phyloP scores from a whole-genome alignment of 2,888 invertebrate genomes.

The Arrhopalites spinosus region DNA sequence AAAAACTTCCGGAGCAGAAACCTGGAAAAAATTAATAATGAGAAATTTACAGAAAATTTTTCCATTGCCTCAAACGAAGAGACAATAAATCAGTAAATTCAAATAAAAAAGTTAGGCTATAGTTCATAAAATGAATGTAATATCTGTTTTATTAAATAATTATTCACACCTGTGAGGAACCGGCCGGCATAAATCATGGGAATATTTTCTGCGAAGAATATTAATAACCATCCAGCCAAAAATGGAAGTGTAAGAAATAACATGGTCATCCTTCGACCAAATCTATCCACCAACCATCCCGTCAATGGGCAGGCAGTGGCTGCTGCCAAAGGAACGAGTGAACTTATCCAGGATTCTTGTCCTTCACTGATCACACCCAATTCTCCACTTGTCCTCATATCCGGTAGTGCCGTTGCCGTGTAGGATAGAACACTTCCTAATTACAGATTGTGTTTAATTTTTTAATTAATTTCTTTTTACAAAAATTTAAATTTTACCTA shows the following conservation, averaged over 20 bases:
- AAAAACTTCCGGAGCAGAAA: slow-evolving; percentile 78
- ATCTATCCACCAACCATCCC: slow-evolving; percentile 48
- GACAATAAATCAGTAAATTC: too few relatives aligned
- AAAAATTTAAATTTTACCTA: neutral
- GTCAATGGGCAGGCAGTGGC: slow-evolving; percentile 52
- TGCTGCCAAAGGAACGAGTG: slow-evolving; percentile 53
- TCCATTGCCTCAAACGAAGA: neutral
- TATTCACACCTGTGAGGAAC: slow-evolving; percentile 49
- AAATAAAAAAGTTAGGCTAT: too few relatives aligned
- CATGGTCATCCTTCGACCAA: slow-evolving; percentile 50
- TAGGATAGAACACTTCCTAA: slow-evolving; percentile 23
- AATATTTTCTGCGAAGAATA: slow-evolving; percentile 56
- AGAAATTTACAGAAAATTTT: neutral
- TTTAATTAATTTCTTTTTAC: too few relatives aligned
- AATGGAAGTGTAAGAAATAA: slow-evolving; percentile 26
- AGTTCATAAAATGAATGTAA: too few relatives aligned
- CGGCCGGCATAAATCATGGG: slow-evolving; percentile 63
- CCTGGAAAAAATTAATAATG: slow-evolving; percentile 60
- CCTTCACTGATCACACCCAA: slow-evolving; percentile 43
- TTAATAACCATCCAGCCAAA: slow-evolving; percentile 58
- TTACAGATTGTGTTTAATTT: too few relatives aligned
- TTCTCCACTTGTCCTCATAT: slow-evolving; percentile 43
- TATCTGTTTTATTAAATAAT: neutral
- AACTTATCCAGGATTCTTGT: slow-evolving; percentile 51
- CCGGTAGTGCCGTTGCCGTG: slow-evolving; percentile 53